Evolutionary conservation across 2,113 vertebrate species (phyloP), one percentile per base, ranked within the genome.

Genomic region (Tychaedon coryphoeus): DNA sequence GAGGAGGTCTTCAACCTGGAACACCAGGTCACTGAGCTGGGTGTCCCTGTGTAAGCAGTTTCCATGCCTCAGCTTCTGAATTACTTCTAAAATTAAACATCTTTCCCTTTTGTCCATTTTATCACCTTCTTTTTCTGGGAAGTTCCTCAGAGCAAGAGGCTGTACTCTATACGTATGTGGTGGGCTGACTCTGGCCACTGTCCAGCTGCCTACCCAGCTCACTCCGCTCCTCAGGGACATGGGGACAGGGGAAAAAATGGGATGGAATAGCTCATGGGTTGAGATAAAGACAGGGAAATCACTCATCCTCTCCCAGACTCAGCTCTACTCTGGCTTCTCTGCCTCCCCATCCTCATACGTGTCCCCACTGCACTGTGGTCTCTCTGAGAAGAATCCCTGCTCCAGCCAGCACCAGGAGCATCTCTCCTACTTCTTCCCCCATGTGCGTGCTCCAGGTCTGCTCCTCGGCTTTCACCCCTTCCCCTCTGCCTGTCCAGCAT

Each of bases 91-190:
- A 80, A 43, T 42, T 2, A 42, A 71, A 24, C 17, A n/a, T 13
- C 7, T 43, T 88, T 34, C 33, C 36, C 19, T 75, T 75, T 81
- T 24, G 7, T n/a, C 40, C 8, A 14, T 31, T 33, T n/a, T 14
- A 5, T 34, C 34, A 12, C 20, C 38, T 65, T 50, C 2, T 8
- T 62, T 88, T 74, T 29, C 16, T 33, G 26, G 20, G 34, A 56
- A 47, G 24, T 6, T 83, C 54, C 51, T 79, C 38, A 40, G 42
- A 61, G 36, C 10, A 13, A 42, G 51, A 25, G 18, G 19, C 58
- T 72, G 48, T 22, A 1, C 26, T 48, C 14, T 7, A 1, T 5
- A 4, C 5, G 6, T 0, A 0, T 5, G 51, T 10, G 29, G 14
- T 25, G 58, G 10, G 26, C 31, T 25, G 7, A 8, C 33, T 20